Base-by-base conservation (phyloP, 1,140 invertebrate species). In the Lysiphlebus fabarum region DNA sequence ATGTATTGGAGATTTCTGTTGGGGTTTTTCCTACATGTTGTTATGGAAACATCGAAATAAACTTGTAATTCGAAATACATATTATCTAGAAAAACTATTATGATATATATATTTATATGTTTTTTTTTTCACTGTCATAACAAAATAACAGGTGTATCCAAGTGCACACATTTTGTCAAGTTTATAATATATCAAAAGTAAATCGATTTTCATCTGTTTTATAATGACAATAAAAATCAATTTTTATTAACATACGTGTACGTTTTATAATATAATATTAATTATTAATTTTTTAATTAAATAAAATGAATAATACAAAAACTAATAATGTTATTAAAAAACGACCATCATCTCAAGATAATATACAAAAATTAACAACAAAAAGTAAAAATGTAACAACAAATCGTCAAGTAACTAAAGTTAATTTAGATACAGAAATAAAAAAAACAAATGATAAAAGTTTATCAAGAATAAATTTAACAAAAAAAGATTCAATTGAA, bases 371-470 rank as follows among this genome's bases (percentile, higher is more conserved):
- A 37, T 36, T 37, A n/a, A n/a, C n/a, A n/a, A n/a, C n/a, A n/a
- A n/a, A n/a, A n/a, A 37, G 34, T 50, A 10, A 36, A 26, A 26
- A 26, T 26, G 17, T 26, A 26, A 26, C 17, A 26, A 2, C 17
- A 26, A 26, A 4, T 26, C 17, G 17, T 26, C 45, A 61, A 60
- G 53, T 10, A 10, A 11, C 47, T 60, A 7, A 54, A 50, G 1
- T 33, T 49, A 34, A 40, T 60, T 55, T 33, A 54, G 12, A 8
- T 45, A 14, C 45, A 10, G 63, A 42, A 56, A 56, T 9, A 43
- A 63, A 62, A 45, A 49, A 37, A 38, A 44, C 56, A 48, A 63
- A 10, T 9, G 55, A 17, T 51, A 59, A 41, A 60, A 61, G 12
- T 7, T 49, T 51, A 43, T 8, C 5, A 56, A 10, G 26, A 37